phyloP scores from a whole-genome alignment of 2,113 vertebrate species.

The Alces alces region DNA sequence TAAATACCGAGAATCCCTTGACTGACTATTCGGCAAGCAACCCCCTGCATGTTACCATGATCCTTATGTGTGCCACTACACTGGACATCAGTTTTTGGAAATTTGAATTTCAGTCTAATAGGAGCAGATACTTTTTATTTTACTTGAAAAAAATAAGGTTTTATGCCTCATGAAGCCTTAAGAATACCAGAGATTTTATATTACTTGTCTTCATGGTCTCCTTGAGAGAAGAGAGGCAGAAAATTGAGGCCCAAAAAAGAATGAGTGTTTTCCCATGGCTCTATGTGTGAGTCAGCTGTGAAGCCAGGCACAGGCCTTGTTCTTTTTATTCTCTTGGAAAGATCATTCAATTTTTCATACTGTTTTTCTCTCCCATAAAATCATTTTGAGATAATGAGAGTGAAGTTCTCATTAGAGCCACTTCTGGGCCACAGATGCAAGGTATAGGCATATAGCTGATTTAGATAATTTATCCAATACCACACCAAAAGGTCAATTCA shows the following conservation, averaged over 20 bases:
- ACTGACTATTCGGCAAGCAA: not conserved
- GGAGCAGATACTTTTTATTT: not conserved
- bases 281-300: constrained; percentile 34
- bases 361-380: constrained; percentile 20
- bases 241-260: constrained; percentile 4
- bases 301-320: not conserved
- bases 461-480: constrained; percentile 28
- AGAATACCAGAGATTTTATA: not conserved
- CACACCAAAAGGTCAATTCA: constrained; percentile 5
- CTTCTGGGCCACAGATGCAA: not conserved
- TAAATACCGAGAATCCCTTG: not conserved
- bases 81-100: not conserved
- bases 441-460: not conserved
- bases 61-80: not conserved
- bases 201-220: constrained; percentile 41
- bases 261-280: constrained; percentile 51
- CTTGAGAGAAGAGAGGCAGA: constrained; percentile 31
- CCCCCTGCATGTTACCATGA: not conserved
- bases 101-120: not conserved
- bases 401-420: constrained; percentile 31
- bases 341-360: constrained; percentile 41
- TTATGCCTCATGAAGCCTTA: not conserved
- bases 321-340: constrained; percentile 43
- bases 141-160: constrained; percentile 26
- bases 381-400: constrained; percentile 52